phyloP scores from a whole-genome alignment of 2,113 vertebrate genomes.

The Coptodon rendalli region DNA sequence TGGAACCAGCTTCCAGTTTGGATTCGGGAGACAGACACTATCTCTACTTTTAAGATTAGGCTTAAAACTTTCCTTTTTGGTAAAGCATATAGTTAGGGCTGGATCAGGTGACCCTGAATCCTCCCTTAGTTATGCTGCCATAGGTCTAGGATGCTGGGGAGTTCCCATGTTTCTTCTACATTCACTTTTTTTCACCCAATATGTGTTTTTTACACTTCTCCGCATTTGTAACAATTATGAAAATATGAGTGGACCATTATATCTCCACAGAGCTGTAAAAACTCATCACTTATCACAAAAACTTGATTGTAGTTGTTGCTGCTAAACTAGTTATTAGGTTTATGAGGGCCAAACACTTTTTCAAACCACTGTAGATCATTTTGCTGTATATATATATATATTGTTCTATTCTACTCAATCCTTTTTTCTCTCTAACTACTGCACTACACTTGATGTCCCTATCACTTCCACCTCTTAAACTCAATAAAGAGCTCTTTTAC shows the following conservation, averaged over 20 bases:
- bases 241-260: neutral
- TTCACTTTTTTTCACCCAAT: neutral
- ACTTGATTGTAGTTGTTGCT: neutral
- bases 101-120: neutral
- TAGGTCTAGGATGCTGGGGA: neutral
- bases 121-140: neutral
- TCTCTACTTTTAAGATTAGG: neutral
- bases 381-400: too few species aligned
- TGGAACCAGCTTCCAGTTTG: too few species aligned
- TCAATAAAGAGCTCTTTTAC: too few species aligned
- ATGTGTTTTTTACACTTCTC: neutral
- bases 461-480: too few species aligned
- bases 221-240: neutral
- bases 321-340: too few species aligned
- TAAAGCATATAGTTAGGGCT: neutral
- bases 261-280: neutral
- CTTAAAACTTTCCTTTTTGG: neutral
- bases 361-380: too few species aligned
- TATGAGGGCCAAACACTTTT: too few species aligned
- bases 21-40: too few species aligned
- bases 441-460: too few species aligned
- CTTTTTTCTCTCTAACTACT: too few species aligned
- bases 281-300: neutral
- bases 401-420: too few species aligned
- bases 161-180: neutral